These are phyloP conservation scores for Campylomormyrus numenius DNA, from an alignment of 2,113 vertebrate genomes.

Conservation along the genomic window DNA sequence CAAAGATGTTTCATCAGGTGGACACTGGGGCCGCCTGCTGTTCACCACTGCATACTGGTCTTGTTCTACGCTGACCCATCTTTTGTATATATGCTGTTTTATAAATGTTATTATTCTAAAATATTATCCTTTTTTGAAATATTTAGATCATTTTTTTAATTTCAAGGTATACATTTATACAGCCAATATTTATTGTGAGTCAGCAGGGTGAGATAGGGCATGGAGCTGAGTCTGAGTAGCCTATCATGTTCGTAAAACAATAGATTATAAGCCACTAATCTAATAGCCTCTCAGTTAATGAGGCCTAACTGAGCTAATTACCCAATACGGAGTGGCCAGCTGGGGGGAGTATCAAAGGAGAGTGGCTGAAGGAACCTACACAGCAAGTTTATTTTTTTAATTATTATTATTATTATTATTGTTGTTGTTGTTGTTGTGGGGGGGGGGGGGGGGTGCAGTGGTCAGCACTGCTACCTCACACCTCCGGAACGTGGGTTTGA, in stretches of 20 bases:
- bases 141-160: background rate
- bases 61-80: background rate
- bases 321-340: background rate
- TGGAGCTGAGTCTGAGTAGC: background rate
- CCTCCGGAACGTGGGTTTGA: too few relatives aligned
- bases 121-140: background rate
- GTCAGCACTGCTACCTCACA: too few relatives aligned
- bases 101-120: background rate
- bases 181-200: background rate
- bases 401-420: background rate
- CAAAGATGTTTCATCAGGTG: background rate
- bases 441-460: too few relatives aligned
- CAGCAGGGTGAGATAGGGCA: background rate
- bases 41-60: background rate
- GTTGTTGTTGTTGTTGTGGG: background rate
- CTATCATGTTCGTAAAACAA: background rate
- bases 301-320: background rate
- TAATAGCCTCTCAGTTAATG: background rate
- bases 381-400: background rate
- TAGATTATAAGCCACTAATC: background rate
- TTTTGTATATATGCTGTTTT: background rate
- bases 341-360: background rate
- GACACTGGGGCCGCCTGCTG: constrained; percentile 16
- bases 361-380: background rate
- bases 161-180: background rate